These are phyloP conservation scores for Pseudorhombus dupliciocellatus DNA, from an alignment of 2,113 vertebrate species.

Conservation along the genomic window DNA sequence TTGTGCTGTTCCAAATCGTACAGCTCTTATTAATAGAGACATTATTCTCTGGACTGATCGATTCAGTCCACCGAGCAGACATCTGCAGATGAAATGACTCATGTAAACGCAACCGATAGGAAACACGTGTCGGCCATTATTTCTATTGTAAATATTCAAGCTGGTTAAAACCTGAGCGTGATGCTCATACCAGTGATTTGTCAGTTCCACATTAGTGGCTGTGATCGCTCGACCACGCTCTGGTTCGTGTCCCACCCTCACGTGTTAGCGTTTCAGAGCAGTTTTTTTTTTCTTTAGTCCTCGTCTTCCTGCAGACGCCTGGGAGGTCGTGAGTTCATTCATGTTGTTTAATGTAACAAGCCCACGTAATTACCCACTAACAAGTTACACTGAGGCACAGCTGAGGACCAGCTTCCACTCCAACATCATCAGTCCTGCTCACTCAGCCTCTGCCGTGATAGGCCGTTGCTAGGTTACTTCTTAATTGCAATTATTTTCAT, in stretches of 20 bases:
- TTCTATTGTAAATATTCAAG: neutral
- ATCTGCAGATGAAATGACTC: neutral
- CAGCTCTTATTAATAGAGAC: neutral
- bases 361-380: slow-evolving; percentile 73
- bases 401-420: slow-evolving; percentile 57
- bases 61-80: neutral
- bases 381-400: slow-evolving; percentile 57
- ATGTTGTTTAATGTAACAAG: slow-evolving; percentile 63
- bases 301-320: slow-evolving; percentile 39
- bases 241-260: neutral
- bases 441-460: slow-evolving; percentile 17
- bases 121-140: neutral
- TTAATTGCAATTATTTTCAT: slow-evolving; percentile 9
- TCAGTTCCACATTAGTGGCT: neutral
- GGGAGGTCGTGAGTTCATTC: slow-evolving; percentile 45
- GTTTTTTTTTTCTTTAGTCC: slow-evolving; percentile 31
- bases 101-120: neutral
- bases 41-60: neutral
- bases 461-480: slow-evolving; percentile 42
- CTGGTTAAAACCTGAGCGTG: neutral
- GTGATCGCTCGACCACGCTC: slow-evolving; percentile 3
- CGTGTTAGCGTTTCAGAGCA: slow-evolving; percentile 40
- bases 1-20: neutral
- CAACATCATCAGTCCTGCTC: slow-evolving; percentile 37
- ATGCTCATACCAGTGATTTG: neutral